Base-by-base conservation (phyloP, 2,888 invertebrate species). In the Herminia tarsipennalis region DNA sequence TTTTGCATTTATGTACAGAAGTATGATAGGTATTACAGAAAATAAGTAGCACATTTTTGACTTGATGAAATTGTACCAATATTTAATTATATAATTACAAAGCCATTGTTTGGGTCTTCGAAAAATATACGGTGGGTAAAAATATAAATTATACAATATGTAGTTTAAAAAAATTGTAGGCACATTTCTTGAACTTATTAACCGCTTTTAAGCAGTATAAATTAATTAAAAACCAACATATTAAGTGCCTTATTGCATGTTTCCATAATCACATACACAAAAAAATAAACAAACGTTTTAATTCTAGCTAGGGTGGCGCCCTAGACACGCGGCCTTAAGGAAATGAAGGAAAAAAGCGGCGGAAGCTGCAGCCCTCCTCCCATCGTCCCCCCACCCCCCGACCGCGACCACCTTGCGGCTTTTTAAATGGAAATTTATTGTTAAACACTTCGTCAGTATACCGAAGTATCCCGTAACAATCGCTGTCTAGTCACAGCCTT, bases 381-480 rank as follows among this genome's bases (percentile, higher is more conserved):
- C 55, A 9, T 68, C 56, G 29, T 48, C 46, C 65, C 55, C 37
- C 58, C 56, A 36, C 59, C 14, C 35, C 32, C 25, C 13, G 43
- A 41, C 60, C 53, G 47, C 57, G 45, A 55, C 56, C 70, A 62
- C 83, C 83, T 87, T 88, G 88, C 76, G 87, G 89, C 88, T 87
- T 89, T 90, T 89, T 90, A 91, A 90, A 90, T 89, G 89, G 88
- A 90, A 89, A 91, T 91, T 89, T 90, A 90, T 91, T 89, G 88
- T 89, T 86, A 85, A 89, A 87, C 88, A 90, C 88, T 90, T 86
- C 88, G 88, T 88, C 90, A 85, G 87, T 83, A 81, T 78, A 75
- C 66, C 70, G 61, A 74, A 77, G 75, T 76, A 74, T 73, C 71
- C 74, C 62, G 68, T 75, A 75, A 81, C 73, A 81, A 83, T 83